A percentile compares a stretch with the other conserved stretches of the same genome.
Evolutionary conservation across 1,140 invertebrate species (phyloP).

Genomic region (Pygmarrhopalites habei): DNA sequence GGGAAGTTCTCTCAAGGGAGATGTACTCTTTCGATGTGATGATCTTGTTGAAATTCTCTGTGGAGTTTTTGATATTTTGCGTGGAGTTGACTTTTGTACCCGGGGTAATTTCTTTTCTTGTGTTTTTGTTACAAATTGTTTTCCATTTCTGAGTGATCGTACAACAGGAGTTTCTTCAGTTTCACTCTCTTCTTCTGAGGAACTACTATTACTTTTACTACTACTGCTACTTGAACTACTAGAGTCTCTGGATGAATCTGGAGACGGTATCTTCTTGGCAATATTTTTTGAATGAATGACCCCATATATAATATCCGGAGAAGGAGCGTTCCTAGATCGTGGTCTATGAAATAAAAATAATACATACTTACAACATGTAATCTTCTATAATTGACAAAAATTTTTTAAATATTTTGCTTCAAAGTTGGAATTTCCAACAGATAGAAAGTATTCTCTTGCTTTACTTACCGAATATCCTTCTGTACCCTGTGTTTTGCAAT

Average conservation of each 20-base stretch:
- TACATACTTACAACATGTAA: neutral
- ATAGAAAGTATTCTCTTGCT: too few relatives aligned
- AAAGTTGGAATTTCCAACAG: neutral
- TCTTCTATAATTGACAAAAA: too few relatives aligned
- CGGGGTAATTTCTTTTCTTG: constrained; percentile 6
- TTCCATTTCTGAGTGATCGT: constrained; percentile 31
- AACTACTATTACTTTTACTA: constrained; percentile 1
- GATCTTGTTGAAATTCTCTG: constrained; percentile 25
- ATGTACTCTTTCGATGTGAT: constrained; percentile 25
- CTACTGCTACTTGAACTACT: neutral
- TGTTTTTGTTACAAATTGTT: constrained; percentile 17
- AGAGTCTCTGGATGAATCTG: neutral
- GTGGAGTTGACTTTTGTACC: neutral
- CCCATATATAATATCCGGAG: constrained; percentile 37
- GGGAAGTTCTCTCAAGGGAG: constrained; percentile 31
- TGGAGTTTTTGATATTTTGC: constrained; percentile 3
- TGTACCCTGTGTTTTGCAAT: neutral
- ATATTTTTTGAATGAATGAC: constrained; percentile 14
- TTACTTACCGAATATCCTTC: constrained; percentile 1
- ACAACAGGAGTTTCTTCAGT: constrained; percentile 8
- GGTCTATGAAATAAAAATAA: constrained; percentile 2
- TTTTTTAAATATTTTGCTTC: neutral
- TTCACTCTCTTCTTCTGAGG: neutral
- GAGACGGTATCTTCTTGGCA: neutral
- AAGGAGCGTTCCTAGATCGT: constrained; percentile 33